Evolutionary conservation across 2,888 invertebrate species (phyloP).

Genomic region (Copidosoma aretas): DNA sequence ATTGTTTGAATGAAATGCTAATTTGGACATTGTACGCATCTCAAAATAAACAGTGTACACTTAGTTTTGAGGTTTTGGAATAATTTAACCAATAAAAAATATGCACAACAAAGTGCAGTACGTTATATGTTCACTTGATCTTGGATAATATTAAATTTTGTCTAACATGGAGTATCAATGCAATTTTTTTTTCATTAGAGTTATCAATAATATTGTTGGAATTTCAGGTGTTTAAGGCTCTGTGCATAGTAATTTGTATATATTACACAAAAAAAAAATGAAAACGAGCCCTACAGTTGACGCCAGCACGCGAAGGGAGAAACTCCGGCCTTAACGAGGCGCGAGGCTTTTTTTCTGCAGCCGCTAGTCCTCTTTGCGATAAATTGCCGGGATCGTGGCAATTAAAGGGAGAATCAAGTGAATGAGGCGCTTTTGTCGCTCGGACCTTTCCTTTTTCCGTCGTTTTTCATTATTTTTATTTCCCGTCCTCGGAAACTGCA

Average conservation of each 20-base stretch:
- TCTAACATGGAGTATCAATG: too few species aligned
- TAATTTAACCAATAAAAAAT: too few species aligned
- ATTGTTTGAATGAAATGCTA: neutral
- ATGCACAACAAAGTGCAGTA: too few species aligned
- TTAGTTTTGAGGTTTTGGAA: too few species aligned
- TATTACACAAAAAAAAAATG: slow-evolving; percentile 5
- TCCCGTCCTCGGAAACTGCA: neutral
- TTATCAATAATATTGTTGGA: slow-evolving; percentile 27
- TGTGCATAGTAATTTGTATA: neutral
- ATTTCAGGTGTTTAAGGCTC: too few species aligned
- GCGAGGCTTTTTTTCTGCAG: slow-evolving; percentile 10
- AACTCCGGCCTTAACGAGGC: slow-evolving; percentile 23
- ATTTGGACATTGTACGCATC: too few species aligned
- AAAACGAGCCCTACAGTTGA: slow-evolving; percentile 20
- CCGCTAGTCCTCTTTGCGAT: slow-evolving; percentile 7
- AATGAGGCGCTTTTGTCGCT: slow-evolving; percentile 8
- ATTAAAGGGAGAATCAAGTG: slow-evolving; percentile 18
- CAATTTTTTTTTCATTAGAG: too few species aligned
- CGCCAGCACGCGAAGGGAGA: neutral
- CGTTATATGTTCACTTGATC: too few species aligned
- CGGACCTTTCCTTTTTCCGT: too few species aligned
- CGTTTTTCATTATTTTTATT: too few species aligned
- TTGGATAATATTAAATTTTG: too few species aligned
- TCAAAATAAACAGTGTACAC: too few species aligned
- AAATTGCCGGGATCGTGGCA: slow-evolving; percentile 22